Conservation (phyloP, 2,888 invertebrate genomes). For the Dione vanillae region DNA sequence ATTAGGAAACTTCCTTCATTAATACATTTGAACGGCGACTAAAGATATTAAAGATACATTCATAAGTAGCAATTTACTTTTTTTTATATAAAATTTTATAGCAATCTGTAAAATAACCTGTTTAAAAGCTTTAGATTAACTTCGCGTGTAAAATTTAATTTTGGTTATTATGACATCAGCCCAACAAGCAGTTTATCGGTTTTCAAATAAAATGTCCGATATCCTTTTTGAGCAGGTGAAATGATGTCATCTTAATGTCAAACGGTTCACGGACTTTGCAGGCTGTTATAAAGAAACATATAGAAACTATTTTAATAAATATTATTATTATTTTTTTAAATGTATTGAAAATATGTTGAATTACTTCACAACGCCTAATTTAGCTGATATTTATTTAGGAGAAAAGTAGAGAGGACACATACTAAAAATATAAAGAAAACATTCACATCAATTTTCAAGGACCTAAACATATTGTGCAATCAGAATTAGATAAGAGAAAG, state of each 20-base stretch:
- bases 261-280: slow-evolving; percentile 41
- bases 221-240: slow-evolving; percentile 25
- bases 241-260: slow-evolving; percentile 47
- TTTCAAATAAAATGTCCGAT: slow-evolving; percentile 25
- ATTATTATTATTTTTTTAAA: too few species aligned
- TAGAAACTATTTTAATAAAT: too few species aligned
- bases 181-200: slow-evolving; percentile 11
- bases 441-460: background rate
- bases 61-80: too few species aligned
- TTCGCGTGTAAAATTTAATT: slow-evolving; percentile 12
- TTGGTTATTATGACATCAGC: slow-evolving; percentile 28
- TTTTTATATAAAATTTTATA: slow-evolving; percentile 4
- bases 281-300: background rate
- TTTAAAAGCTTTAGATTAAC: slow-evolving; percentile 1
- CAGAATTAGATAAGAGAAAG: slow-evolving; percentile 11
- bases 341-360: too few species aligned
- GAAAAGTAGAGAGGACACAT: too few species aligned
- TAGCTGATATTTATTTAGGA: too few species aligned
- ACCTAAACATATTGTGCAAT: background rate
- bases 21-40: background rate
- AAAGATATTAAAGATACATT: background rate
- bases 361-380: too few species aligned
- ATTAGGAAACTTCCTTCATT: background rate
- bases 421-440: too few species aligned
- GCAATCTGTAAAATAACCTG: background rate